Percentiles rank a stretch among this genome's conserved stretches.
These are phyloP conservation scores for Cylindroiulus punctatus DNA, from an alignment of 2,888 invertebrate species.

Conservation along the genomic window DNA sequence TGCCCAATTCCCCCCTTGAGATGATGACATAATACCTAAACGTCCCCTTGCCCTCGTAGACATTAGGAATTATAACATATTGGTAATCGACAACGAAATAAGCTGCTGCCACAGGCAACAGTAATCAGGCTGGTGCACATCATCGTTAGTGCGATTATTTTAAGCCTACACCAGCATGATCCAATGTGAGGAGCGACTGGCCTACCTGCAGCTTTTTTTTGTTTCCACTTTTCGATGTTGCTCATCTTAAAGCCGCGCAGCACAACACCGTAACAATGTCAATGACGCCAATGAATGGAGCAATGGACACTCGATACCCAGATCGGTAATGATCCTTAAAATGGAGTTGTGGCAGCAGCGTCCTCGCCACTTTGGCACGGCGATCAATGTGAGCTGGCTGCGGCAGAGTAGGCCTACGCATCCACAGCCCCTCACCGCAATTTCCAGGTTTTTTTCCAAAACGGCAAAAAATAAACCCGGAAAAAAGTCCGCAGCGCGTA, in stretches of 20 bases:
- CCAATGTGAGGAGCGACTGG: not conserved
- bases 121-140: too few species aligned
- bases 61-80: too few species aligned
- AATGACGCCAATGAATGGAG: conserved; percentile 47
- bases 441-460: conserved; percentile 5
- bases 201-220: conserved; percentile 59
- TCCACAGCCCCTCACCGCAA: not conserved
- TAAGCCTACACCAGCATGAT: not conserved
- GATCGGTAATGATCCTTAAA: conserved; percentile 33
- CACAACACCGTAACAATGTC: not conserved
- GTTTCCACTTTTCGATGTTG: conserved; percentile 59
- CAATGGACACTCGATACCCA: conserved; percentile 11
- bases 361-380: not conserved
- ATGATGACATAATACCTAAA: too few species aligned
- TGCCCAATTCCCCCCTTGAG: too few species aligned
- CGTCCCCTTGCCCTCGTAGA: too few species aligned
- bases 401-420: not conserved
- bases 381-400: not conserved
- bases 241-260: conserved; percentile 54
- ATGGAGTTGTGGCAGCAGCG: not conserved
- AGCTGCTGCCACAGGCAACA: too few species aligned
- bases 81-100: too few species aligned
- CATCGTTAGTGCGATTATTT: too few species aligned
- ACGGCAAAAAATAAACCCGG: conserved; percentile 42
- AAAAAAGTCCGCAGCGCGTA: not conserved